Evolutionary conservation across 1,140 invertebrate species (phyloP).

Genomic region (Amphibalanus amphitrite): DNA sequence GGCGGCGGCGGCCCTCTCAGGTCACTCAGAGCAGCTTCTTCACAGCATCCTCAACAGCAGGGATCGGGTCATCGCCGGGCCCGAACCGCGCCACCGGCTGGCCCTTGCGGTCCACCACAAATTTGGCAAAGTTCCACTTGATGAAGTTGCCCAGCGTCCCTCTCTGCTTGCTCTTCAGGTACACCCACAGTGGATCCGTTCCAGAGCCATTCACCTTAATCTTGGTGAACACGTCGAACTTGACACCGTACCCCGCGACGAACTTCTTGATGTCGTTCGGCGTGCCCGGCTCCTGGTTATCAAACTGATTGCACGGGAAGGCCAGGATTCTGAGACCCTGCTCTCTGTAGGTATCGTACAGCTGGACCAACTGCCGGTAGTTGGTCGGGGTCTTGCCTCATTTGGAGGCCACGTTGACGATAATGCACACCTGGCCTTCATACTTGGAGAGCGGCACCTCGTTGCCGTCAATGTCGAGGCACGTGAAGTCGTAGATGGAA

Average conservation of each 20-base stretch:
- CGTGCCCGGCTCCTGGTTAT: conserved; percentile 54
- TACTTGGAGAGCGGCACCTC: conserved; percentile 51
- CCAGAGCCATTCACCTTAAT: conserved; percentile 65
- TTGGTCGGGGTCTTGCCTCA: conserved; percentile 64
- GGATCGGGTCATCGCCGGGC: conserved; percentile 48
- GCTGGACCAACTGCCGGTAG: conserved; percentile 57
- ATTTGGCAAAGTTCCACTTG: too few species aligned
- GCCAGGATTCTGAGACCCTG: too few species aligned
- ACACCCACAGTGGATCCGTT: conserved; percentile 74
- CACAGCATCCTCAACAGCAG: background rate
- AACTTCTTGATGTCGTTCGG: too few species aligned
- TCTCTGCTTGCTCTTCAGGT: conserved; percentile 58
- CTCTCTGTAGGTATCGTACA: too few species aligned
- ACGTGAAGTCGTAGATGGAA: conserved; percentile 54
- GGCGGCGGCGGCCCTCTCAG: too few species aligned
- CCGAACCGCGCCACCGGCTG: conserved; percentile 61
- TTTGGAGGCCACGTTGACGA: too few species aligned
- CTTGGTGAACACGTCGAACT: too few species aligned
- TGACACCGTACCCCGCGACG: too few species aligned
- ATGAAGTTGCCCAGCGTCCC: conserved; percentile 51
- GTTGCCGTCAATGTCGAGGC: conserved; percentile 51
- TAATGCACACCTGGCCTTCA: too few species aligned
- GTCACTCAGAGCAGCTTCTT: too few species aligned
- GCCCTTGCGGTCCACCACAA: too few species aligned
- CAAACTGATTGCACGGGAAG: too few species aligned